Evolutionary conservation across 2,888 invertebrate genomes (phyloP).

Genomic region (Thera obeliscata): DNA sequence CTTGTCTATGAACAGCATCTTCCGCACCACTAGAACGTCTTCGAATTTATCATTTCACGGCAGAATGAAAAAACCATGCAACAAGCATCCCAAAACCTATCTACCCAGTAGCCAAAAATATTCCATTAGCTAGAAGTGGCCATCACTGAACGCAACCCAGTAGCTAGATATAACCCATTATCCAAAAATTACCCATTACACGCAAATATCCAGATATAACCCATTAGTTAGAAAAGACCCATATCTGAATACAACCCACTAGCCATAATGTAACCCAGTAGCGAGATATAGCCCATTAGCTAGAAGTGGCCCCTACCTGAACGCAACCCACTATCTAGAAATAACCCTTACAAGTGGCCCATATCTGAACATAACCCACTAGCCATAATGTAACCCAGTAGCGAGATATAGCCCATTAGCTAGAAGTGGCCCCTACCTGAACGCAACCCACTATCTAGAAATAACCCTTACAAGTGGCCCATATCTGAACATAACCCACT

Average conservation of each 20-base stretch:
- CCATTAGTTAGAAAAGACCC: neutral
- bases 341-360: too few species aligned
- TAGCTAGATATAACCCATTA: constrained; percentile 1
- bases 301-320: neutral
- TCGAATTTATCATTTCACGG: too few species aligned
- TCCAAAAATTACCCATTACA: neutral
- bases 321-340: too few species aligned
- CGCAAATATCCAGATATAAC: neutral
- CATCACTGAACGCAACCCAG: neutral
- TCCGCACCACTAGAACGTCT: too few species aligned
- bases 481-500: neutral
- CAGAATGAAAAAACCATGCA: too few species aligned
- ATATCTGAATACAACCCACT: neutral
- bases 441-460: too few species aligned
- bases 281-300: neutral
- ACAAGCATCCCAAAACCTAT: too few species aligned
- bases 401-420: neutral
- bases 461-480: too few species aligned
- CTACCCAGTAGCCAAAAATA: neutral
- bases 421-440: neutral
- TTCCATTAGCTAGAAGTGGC: neutral
- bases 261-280: constrained; percentile 12
- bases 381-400: constrained; percentile 12
- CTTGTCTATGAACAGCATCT: too few species aligned
- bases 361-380: neutral